phyloP scores from a whole-genome alignment of 2,113 vertebrate species.

The Panurus biarmicus region DNA sequence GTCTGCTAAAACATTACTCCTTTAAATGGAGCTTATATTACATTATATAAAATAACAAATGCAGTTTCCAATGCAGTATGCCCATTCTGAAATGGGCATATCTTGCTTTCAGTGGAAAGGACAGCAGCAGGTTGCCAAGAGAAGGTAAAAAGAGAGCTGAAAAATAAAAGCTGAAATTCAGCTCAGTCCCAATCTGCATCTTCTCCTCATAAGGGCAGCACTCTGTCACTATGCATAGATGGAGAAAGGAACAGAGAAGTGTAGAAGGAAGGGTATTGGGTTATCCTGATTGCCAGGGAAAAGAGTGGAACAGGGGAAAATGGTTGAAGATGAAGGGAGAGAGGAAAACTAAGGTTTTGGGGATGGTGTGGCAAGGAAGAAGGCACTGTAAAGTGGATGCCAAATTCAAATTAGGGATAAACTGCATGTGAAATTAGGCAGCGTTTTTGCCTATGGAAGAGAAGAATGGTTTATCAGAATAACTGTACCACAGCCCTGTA shows the following conservation, averaged over 20 bases:
- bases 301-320: background rate
- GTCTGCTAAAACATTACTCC: background rate
- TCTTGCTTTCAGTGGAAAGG: background rate
- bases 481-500: background rate
- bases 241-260: background rate
- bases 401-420: background rate
- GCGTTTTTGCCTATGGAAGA: background rate
- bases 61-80: background rate
- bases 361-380: accelerated
- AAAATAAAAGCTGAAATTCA: background rate
- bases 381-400: background rate
- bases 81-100: background rate
- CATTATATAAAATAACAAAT: background rate
- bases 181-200: background rate
- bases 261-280: background rate
- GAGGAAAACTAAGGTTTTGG: background rate
- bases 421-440: accelerated
- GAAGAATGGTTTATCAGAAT: background rate
- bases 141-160: background rate
- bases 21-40: background rate
- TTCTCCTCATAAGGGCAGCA: background rate
- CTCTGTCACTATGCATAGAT: background rate
- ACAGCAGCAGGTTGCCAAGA: background rate
- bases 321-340: background rate
- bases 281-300: background rate